Conservation (phyloP, 2,797 vertebrate species). For the Serranus cabrilla region DNA sequence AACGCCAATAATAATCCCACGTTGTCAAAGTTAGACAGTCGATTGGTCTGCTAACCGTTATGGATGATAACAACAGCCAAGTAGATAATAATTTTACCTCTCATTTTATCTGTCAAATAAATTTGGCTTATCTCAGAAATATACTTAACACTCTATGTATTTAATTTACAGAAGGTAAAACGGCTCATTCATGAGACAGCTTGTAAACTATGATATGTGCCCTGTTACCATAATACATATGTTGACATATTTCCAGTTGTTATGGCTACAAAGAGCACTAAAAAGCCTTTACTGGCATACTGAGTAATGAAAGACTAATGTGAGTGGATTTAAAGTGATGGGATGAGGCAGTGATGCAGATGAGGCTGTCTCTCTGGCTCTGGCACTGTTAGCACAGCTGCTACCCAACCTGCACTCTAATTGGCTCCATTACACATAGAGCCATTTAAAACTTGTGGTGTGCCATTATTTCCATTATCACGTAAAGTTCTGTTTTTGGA, state of each 20-base stretch:
- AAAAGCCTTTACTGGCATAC: constrained; percentile 13
- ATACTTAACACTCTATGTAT: too few relatives aligned
- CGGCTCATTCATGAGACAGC: background rate
- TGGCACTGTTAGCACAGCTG: constrained; percentile 18
- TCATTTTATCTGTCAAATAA: too few relatives aligned
- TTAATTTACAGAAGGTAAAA: background rate
- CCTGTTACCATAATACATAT: background rate
- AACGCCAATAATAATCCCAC: too few relatives aligned
- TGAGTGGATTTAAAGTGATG: constrained; percentile 13
- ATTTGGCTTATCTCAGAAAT: too few relatives aligned
- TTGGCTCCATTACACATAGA: constrained; percentile 35
- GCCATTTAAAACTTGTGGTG: constrained; percentile 27
- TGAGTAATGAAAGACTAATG: constrained; percentile 33
- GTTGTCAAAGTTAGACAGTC: too few relatives aligned
- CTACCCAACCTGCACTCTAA: constrained; percentile 36
- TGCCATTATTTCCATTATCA: constrained; percentile 41
- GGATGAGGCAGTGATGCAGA: constrained; percentile 7
- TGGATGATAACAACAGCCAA: too few relatives aligned
- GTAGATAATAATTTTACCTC: too few relatives aligned
- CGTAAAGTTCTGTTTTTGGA: constrained; percentile 33
- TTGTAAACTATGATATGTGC: too few relatives aligned
- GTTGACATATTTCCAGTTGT: constrained; percentile 12
- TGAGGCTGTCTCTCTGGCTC: constrained; percentile 31
- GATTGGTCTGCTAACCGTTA: too few relatives aligned
- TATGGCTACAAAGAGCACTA: constrained; percentile 5